Evolutionary conservation across 2,113 vertebrate species (phyloP), one percentile per base, ranked within the genome.

Genomic region (Passer montanus): DNA sequence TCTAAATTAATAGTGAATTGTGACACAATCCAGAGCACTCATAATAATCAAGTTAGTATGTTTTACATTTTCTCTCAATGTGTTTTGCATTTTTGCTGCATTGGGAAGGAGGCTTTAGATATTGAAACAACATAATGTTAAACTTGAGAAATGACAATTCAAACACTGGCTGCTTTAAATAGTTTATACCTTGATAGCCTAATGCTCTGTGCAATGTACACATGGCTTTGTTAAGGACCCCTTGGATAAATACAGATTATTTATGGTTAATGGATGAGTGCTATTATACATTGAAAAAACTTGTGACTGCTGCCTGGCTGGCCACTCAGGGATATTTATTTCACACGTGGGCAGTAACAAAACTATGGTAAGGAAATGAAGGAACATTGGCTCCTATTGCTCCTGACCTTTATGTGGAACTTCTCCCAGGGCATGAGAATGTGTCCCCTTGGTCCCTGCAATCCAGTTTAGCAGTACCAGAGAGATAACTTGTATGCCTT

Each of bases 1-100:
- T 94, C 93, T 96, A 96, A 97, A 97, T 97, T 97, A 97, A 96
- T 91, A 95, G 94, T 94, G 96, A 97, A 97, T 97, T 93, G 94
- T 96, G 97, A 97, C 95, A 95, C 74, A 95, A 96, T 96, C 97
- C 97, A 97, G 97, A 97, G 90, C 90, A 77, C 94, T 90, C 92
- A 33, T 94, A 97, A 96, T 97, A 97, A 97, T 97, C 95, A 95
- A 94, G 95, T 94, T 94, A 94, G 96, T 95, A 95, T 97, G 97
- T 96, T 97, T 97, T 97, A 91, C 79, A 95, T 97, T 97, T 97
- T 96, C 94, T 85, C 70, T 73, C 95, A 97, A 97, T 97, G 95
- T 97, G 97, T 97, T 97, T 96, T 95, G 93, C 91, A 94, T 97
- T 97, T 97, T 94, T 94, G 52, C 93, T 95, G 94, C 84, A 78